These are phyloP conservation scores for Cryptotis parvus DNA, from an alignment of 2,113 vertebrate species.

Conservation along the genomic window DNA sequence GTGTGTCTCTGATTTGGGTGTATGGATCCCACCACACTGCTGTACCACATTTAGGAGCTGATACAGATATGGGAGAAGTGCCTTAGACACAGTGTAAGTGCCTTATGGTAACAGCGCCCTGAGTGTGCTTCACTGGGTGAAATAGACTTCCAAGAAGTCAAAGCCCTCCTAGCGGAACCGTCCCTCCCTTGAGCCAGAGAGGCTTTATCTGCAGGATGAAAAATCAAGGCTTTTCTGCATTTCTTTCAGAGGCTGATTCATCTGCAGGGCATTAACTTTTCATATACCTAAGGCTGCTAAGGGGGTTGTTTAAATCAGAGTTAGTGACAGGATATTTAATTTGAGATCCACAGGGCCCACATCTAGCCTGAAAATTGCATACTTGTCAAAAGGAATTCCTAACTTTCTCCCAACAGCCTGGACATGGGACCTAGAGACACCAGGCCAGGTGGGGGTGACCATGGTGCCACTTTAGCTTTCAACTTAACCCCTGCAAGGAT, in stretches of 20 bases:
- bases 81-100: background rate
- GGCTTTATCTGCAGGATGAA: background rate
- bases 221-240: background rate
- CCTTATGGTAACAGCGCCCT: background rate
- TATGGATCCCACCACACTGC: accelerated
- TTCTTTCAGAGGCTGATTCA: constrained; percentile 15
- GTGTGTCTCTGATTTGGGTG: background rate
- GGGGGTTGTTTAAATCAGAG: constrained; percentile 39
- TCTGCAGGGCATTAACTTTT: constrained; percentile 45
- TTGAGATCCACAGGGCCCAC: constrained; percentile 33
- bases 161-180: background rate
- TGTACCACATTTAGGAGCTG: accelerated
- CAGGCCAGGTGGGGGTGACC: background rate
- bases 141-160: accelerated
- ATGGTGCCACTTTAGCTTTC: background rate
- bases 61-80: background rate
- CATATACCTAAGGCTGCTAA: constrained; percentile 29
- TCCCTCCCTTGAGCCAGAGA: background rate
- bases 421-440: background rate
- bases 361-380: background rate
- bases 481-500: background rate
- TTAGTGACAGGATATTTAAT: constrained; percentile 62
- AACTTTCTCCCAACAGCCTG: background rate
- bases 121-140: background rate
- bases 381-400: constrained; percentile 55